Percentiles rank a stretch among this genome's conserved stretches.
Conservation (phyloP, 2,888 invertebrate genomes). For the Drosophila borealis region DNA sequence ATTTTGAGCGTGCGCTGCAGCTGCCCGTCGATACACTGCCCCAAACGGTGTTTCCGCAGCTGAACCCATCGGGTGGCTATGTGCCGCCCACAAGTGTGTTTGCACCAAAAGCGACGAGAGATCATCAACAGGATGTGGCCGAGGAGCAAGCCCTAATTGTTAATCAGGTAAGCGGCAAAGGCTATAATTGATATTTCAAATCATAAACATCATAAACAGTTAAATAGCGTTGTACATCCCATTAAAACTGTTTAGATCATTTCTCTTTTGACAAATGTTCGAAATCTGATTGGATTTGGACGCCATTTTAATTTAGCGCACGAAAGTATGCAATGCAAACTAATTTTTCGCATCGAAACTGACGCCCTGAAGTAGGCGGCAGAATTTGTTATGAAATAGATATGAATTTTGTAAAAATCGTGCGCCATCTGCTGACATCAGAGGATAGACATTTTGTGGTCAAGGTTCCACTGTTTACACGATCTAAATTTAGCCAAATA, state of each 20-base stretch:
- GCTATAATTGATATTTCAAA: neutral
- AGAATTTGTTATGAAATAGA: slow-evolving; percentile 34
- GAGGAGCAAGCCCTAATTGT: slow-evolving; percentile 84
- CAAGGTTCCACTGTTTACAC: slow-evolving; percentile 71
- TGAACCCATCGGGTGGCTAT: slow-evolving; percentile 85
- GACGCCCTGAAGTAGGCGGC: slow-evolving; percentile 35
- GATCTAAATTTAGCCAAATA: slow-evolving; percentile 60
- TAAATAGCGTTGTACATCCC: neutral
- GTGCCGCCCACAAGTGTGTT: slow-evolving; percentile 81
- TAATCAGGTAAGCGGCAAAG: slow-evolving; percentile 82
- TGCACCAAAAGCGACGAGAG: slow-evolving; percentile 84
- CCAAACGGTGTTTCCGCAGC: slow-evolving; percentile 86
- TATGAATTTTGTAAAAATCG: slow-evolving; percentile 50
- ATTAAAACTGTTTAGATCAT: slow-evolving; percentile 1
- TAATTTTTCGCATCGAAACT: no score
- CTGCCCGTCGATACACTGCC: slow-evolving; percentile 85
- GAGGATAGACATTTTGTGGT: slow-evolving; percentile 72
- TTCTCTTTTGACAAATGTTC: no score
- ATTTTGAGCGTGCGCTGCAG: slow-evolving; percentile 83
- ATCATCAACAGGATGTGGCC: slow-evolving; percentile 84
- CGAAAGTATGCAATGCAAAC: slow-evolving; percentile 47
- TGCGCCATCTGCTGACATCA: slow-evolving; percentile 68
- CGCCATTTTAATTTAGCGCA: slow-evolving; percentile 4
- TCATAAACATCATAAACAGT: neutral
- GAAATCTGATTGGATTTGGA: neutral